Base-by-base conservation (phyloP, 2,888 invertebrate genomes). In the Scaptomyza parva region DNA sequence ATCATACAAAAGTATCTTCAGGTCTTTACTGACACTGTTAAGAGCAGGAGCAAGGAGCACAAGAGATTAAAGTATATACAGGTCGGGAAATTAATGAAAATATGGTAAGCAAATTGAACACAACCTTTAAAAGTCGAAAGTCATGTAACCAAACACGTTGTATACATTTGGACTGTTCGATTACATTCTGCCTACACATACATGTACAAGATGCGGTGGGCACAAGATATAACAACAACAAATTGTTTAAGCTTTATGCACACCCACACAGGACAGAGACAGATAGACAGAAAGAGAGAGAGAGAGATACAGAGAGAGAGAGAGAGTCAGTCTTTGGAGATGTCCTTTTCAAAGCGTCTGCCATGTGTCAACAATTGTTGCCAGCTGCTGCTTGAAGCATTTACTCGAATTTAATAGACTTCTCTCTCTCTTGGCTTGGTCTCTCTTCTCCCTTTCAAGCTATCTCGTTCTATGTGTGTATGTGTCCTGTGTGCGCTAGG, bases 321-420 rank as follows among this genome's bases (percentile, higher is more conserved):
- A 5, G 30, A 11, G 45, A 8, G 30, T 33, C 47, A 39, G 28
- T 35, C 39, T 33, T 43, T 41, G 58, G 47, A 50, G 30, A n/a
- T 67, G 64, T 65, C 66, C 70, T 69, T 65, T 65, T 54, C 60
- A 48, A 37, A 53, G 50, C 40, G 52, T 35, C 35, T 57, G 51
- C 37, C 54, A 37, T 47, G 59, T 62, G 59, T 62, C 70, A 78
- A 79, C 74, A 77, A 63, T 61, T 64, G 75, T 30, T 50, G 68
- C 44, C 63, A 40, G 47, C 43, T 45, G 43, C 28, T 14, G 40
- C 39, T 60, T 35, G 8, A 18, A 63, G 60, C 67, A 69, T 59
- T 57, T 67, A 43, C 43, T 50, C 26, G 61, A 55, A 64, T 76
- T 70, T 84, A 84, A 76, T 69, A 48, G 68, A 71, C 64, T 71